Conservation (phyloP, 2,888 invertebrate genomes). For the Pseudococcus longispinus region DNA sequence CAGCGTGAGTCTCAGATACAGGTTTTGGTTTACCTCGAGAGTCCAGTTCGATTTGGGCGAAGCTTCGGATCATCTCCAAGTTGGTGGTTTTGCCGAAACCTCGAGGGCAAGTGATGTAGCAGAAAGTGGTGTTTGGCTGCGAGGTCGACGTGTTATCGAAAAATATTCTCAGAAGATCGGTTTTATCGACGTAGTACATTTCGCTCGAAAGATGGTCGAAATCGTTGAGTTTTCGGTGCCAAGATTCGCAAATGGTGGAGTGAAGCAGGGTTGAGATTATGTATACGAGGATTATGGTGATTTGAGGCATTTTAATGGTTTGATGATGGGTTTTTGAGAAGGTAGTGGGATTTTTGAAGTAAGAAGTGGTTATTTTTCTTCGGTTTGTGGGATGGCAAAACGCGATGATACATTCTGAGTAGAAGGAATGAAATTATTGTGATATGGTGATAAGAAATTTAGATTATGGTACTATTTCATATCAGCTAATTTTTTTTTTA, state of each 20-base stretch:
- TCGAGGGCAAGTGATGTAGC: background rate
- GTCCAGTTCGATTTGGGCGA: background rate
- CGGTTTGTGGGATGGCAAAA: no score
- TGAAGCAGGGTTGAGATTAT: background rate
- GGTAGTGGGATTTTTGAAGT: no score
- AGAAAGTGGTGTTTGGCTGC: background rate
- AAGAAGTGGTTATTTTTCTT: no score
- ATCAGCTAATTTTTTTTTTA: no score
- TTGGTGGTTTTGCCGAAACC: background rate
- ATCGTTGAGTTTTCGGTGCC: background rate
- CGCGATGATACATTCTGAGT: no score
- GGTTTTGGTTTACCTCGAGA: background rate
- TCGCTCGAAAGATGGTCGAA: background rate
- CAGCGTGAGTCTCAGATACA: background rate
- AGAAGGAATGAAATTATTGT: no score
- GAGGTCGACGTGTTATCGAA: background rate
- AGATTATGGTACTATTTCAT: no score
- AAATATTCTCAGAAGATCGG: background rate
- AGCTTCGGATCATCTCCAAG: background rate
- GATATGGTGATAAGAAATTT: no score
- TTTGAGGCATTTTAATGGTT: background rate
- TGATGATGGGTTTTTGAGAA: no score
- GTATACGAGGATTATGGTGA: background rate
- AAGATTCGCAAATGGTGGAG: background rate
- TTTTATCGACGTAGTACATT: background rate